Evolutionary conservation across 2,888 invertebrate genomes (phyloP).

Genomic region (Sabatieria punctata): DNA sequence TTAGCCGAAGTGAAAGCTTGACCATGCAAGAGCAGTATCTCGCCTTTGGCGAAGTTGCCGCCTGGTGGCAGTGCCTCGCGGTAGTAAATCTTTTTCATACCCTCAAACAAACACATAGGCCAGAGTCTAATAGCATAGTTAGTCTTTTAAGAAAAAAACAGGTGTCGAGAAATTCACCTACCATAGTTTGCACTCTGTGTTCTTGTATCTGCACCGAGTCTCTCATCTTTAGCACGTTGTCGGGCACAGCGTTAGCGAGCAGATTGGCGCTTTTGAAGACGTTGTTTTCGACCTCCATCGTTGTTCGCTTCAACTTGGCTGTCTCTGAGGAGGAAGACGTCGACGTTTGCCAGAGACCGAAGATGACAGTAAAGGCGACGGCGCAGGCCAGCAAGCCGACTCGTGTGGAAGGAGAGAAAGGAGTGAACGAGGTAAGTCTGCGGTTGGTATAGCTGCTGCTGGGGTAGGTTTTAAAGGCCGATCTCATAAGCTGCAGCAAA

Average conservation of each 20-base stretch:
- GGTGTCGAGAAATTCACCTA: not conserved
- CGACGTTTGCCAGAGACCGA: too few relatives aligned
- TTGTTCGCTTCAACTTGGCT: not conserved
- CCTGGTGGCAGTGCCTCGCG: constrained; percentile 14
- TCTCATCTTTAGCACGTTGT: constrained; percentile 2
- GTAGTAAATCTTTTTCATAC: constrained; percentile 15
- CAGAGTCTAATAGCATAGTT: not conserved
- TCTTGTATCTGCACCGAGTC: not conserved
- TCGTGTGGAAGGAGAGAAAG: too few relatives aligned
- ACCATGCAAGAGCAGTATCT: constrained; percentile 38
- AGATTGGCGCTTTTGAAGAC: constrained; percentile 5
- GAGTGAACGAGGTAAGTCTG: too few relatives aligned
- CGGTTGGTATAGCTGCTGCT: too few relatives aligned
- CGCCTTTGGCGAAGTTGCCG: constrained; percentile 11
- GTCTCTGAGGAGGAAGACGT: too few relatives aligned
- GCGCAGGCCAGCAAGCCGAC: too few relatives aligned
- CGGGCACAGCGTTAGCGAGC: not conserved
- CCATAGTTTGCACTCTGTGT: not conserved
- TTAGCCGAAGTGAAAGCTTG: constrained; percentile 35
- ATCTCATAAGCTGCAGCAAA: too few relatives aligned
- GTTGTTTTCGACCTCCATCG: not conserved
- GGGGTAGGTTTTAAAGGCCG: too few relatives aligned
- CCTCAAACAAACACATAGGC: not conserved
- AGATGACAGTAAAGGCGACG: too few relatives aligned
- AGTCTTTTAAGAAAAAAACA: not conserved